These are phyloP conservation scores for Pseudopodoces humilis DNA, from an alignment of 2,113 vertebrate genomes.

Conservation along the genomic window DNA sequence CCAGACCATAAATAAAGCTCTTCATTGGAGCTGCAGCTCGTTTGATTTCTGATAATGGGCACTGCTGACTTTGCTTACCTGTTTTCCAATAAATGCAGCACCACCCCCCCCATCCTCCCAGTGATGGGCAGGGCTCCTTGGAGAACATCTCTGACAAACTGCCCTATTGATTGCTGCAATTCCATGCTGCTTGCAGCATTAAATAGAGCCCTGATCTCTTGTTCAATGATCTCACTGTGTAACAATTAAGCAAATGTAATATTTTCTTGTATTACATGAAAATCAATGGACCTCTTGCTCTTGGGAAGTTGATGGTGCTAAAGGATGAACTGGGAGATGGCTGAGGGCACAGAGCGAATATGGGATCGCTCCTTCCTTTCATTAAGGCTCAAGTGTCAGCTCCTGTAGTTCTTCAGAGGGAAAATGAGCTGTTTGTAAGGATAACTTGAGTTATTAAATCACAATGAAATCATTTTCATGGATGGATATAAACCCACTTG, in stretches of 20 bases:
- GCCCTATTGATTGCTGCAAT: constrained; percentile 87
- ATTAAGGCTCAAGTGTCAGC: neutral
- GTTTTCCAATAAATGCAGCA: constrained; percentile 76
- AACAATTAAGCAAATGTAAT: constrained; percentile 93
- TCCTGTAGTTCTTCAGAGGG: neutral
- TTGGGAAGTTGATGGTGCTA: constrained; percentile 71
- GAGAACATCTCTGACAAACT: constrained; percentile 92
- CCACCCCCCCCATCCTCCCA: constrained; percentile 56
- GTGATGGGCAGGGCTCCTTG: constrained; percentile 77
- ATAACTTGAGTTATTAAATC: neutral
- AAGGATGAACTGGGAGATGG: constrained; percentile 75
- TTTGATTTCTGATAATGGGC: constrained; percentile 97
- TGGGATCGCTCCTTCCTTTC: constrained; percentile 44
- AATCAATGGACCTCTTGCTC: constrained; percentile 95
- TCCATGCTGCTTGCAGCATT: constrained; percentile 86
- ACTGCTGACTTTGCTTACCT: constrained; percentile 92
- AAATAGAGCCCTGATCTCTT: constrained; percentile 89
- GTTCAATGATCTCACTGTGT: constrained; percentile 82
- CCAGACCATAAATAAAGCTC: constrained; percentile 87
- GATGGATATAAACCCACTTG: neutral
- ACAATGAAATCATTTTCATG: neutral
- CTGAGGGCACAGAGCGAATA: constrained; percentile 66
- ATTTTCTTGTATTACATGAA: constrained; percentile 98
- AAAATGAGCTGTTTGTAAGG: neutral
- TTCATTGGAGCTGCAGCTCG: constrained; percentile 69